Conservation (phyloP, 92 coral and sea anemone genomes). For the Epizoanthus stellaris region DNA sequence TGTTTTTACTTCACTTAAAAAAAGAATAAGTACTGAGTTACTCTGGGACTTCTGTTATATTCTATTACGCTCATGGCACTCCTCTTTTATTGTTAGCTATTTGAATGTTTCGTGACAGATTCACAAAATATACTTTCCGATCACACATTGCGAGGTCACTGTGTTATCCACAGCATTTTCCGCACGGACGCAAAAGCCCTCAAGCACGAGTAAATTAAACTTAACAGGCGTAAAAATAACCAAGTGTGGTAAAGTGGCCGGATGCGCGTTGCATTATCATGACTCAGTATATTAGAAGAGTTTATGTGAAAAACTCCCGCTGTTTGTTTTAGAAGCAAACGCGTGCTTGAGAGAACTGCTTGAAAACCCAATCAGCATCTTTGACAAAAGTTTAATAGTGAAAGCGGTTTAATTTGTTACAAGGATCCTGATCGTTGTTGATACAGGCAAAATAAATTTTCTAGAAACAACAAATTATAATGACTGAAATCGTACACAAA, state of each 20-base stretch:
- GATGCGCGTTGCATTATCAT: background rate
- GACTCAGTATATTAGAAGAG: background rate
- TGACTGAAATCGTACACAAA: background rate
- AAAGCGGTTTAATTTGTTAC: too few relatives aligned
- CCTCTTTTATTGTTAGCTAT: background rate
- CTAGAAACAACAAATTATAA: background rate
- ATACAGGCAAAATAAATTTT: background rate
- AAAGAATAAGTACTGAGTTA: too few relatives aligned
- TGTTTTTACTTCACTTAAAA: too few relatives aligned
- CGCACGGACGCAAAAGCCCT: constrained; percentile 28
- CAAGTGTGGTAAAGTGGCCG: background rate
- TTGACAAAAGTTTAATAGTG: too few relatives aligned
- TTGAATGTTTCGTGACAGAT: constrained; percentile 19
- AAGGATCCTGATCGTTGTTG: too few relatives aligned
- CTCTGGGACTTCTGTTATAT: background rate
- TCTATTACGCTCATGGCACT: background rate
- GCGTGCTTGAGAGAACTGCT: background rate
- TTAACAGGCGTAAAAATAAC: constrained; percentile 24
- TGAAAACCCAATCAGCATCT: too few relatives aligned
- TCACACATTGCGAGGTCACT: constrained; percentile 21
- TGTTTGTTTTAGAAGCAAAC: background rate
- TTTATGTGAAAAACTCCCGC: constrained; percentile 7
- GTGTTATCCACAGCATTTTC: constrained; percentile 20
- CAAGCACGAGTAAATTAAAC: background rate
- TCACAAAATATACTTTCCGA: background rate